Base-by-base conservation (phyloP, 2,888 invertebrate species). In the Cetonia aurata region DNA sequence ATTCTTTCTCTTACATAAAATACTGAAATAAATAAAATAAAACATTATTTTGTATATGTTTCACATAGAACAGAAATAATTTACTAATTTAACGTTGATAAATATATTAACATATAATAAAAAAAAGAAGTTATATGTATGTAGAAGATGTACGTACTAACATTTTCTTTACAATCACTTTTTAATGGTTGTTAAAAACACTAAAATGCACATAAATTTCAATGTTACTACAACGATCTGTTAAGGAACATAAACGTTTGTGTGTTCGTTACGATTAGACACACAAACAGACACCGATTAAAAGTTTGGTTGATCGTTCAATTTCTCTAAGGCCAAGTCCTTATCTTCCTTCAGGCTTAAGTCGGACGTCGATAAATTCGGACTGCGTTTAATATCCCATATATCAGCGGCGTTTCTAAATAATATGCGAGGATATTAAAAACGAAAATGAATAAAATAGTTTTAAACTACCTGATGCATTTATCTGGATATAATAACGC, bases 401-500 rank as follows among this genome's bases (percentile, higher is more conserved):
- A 77, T 67, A 46, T 60, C 60, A 19, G 74, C 73, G 4, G 77
- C 75, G 50, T 75, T 75, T 59, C 77, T 77, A 69, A 55, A 72
- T 67, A 6, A 67, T 12, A 33, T 19, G 13, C 33, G 13, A 44
- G 59, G 19, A 4, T 41, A 42, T 44, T 67, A 37, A 33, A 25
- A 10, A 33, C 37, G 6, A 60, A 44, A 15, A 19, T 55, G 37
- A 25, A 46, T 56, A 37, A 37, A 10, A 37, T 8, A 9, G 8
- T 9, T 37, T 37, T 8, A 19, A 12, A 78, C 73, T 84, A 92
- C 92, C 89, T 89, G 79, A 89, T 87, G 80, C 88, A 88, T 71
- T 88, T 87, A 69, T 87, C 86, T 1, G 91, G 90, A 78, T 92
- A 85, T 67, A 85, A 86, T 75, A 89, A 80, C 8, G 89, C 88